These are phyloP conservation scores for Drosophila conformis DNA, from an alignment of 2,888 invertebrate species.

Conservation along the genomic window DNA sequence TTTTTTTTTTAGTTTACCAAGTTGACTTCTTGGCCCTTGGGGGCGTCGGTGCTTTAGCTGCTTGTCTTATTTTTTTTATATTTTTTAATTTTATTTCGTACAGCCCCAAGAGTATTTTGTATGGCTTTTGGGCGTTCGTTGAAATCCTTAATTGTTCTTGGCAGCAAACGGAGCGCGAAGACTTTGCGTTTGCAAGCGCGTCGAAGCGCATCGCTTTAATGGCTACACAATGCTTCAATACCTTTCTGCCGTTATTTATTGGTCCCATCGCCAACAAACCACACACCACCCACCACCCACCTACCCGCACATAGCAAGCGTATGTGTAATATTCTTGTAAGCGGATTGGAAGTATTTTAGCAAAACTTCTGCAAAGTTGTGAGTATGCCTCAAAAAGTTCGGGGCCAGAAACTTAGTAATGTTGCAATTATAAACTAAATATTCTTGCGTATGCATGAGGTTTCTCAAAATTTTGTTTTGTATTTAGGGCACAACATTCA, in stretches of 20 bases:
- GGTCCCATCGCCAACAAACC: constrained; percentile 3
- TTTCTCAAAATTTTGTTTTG: constrained; percentile 3
- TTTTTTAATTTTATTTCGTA: constrained; percentile 46
- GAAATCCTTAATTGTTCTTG: constrained; percentile 70
- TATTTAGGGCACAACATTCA: constrained; percentile 16
- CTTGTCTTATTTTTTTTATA: constrained; percentile 29
- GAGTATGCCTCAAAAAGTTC: constrained; percentile 10
- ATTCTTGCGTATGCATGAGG: constrained; percentile 24
- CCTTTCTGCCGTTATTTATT: constrained; percentile 66
- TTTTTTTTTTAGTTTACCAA: constrained; percentile 22
- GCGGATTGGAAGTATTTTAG: constrained; percentile 46
- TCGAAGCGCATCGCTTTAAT: constrained; percentile 68
- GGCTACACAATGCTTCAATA: constrained; percentile 56
- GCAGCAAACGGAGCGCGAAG: constrained; percentile 51
- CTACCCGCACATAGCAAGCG: constrained; percentile 15
- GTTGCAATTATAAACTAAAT: constrained; percentile 39
- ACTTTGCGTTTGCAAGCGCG: constrained; percentile 51
- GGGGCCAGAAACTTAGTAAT: constrained; percentile 1
- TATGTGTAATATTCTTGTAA: constrained; percentile 62
- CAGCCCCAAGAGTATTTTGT: constrained; percentile 41
- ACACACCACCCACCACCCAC: neutral
- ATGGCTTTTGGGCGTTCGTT: constrained; percentile 64
- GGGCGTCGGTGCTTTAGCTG: constrained; percentile 22
- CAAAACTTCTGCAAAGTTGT: constrained; percentile 14
- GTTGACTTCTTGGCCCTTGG: constrained; percentile 60